A percentile compares a stretch with the other conserved stretches of the same genome.
Evolutionary conservation across 1,140 invertebrate species (phyloP).

Genomic region (Meloidogyne chitwoodi): DNA sequence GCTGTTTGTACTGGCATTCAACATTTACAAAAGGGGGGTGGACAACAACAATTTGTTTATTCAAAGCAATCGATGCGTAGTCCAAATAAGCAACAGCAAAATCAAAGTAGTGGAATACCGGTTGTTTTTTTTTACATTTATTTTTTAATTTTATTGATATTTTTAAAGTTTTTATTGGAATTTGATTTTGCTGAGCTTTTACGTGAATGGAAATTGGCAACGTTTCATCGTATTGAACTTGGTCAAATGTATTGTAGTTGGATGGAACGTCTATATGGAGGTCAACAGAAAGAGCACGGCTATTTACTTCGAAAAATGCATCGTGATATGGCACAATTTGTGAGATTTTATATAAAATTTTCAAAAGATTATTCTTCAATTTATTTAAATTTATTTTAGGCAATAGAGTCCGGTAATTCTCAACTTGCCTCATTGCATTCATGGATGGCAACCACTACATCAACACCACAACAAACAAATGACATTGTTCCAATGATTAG

Average conservation of each 20-base stretch:
- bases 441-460: background rate
- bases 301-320: constrained; percentile 20
- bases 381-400: background rate
- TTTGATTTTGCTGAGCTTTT: constrained; percentile 15
- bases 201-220: background rate
- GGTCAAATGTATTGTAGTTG: constrained; percentile 12
- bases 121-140: background rate
- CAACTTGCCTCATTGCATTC: constrained; percentile 8
- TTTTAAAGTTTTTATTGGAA: constrained; percentile 15
- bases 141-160: background rate
- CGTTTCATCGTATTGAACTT: constrained; percentile 4
- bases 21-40: constrained; percentile 2
- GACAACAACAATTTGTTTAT: constrained; percentile 6
- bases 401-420: constrained; percentile 17
- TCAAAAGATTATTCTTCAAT: background rate
- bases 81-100: constrained; percentile 7
- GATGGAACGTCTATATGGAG: constrained; percentile 11
- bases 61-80: constrained; percentile 4
- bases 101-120: background rate
- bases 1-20: constrained; percentile 18
- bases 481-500: background rate
- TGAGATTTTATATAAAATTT: background rate
- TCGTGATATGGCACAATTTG: constrained; percentile 18
- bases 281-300: constrained; percentile 8
- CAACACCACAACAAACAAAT: background rate